phyloP scores from a whole-genome alignment of 2,797 vertebrate species.

The Smutsia temminckii region DNA sequence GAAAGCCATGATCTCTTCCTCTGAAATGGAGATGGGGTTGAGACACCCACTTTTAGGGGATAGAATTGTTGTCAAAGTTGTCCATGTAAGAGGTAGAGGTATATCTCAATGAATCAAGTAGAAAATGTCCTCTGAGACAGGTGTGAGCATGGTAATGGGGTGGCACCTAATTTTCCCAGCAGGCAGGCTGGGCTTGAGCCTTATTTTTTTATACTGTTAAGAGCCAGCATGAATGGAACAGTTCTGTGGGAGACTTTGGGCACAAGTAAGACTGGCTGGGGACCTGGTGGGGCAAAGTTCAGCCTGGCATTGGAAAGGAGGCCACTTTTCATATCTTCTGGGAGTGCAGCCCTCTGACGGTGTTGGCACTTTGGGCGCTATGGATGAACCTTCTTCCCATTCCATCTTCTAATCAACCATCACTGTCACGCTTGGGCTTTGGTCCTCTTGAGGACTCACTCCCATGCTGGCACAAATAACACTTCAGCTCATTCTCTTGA shows the following conservation, averaged over 20 bases:
- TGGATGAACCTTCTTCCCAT: neutral
- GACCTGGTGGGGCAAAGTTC: neutral
- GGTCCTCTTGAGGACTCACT: neutral
- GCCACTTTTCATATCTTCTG: neutral
- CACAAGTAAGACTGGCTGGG: neutral
- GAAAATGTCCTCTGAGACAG: neutral
- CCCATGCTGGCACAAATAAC: neutral
- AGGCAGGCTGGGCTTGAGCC: too few species aligned
- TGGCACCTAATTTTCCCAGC: neutral
- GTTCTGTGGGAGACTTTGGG: neutral
- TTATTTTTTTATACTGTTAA: neutral
- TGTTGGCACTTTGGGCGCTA: neutral
- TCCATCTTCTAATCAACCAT: neutral
- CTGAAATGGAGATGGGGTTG: neutral
- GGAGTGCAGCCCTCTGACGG: rapidly evolving
- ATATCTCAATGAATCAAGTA: neutral
- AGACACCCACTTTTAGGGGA: neutral
- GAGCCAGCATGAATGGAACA: neutral
- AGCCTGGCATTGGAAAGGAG: neutral
- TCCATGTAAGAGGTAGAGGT: neutral
- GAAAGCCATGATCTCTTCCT: neutral
- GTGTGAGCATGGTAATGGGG: neutral
- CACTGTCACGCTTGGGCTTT: neutral
- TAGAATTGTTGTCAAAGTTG: neutral
- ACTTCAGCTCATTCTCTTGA: neutral